phyloP scores from a whole-genome alignment of 2,888 invertebrate genomes.

The Brachyptera putata region DNA sequence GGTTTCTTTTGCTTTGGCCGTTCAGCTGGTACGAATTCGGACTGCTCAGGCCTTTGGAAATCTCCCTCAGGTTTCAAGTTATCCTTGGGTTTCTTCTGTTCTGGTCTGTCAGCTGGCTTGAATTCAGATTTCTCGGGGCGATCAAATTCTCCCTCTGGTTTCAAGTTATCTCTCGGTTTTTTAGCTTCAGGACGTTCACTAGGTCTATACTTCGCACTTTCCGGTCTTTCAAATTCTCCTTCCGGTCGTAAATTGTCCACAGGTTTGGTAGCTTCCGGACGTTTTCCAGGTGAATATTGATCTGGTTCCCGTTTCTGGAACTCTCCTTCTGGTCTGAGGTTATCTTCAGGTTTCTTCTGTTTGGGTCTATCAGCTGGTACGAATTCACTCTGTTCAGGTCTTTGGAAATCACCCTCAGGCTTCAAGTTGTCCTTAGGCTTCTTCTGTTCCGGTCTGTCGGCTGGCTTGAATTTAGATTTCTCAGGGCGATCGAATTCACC shows the following conservation, averaged over 20 bases:
- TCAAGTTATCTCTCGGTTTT: no score
- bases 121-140: constrained; percentile 41
- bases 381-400: constrained; percentile 39
- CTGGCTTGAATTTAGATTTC: constrained; percentile 24
- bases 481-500: constrained; percentile 39
- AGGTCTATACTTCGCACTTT: no score
- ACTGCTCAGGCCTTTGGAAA: constrained; percentile 44
- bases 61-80: constrained; percentile 47
- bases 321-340: constrained; percentile 50
- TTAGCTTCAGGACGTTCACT: no score
- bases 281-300: constrained; percentile 48
- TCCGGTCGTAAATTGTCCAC: constrained; percentile 50
- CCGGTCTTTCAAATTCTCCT: constrained; percentile 51
- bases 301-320: constrained; percentile 46
- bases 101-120: constrained; percentile 47
- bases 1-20: constrained; percentile 44
- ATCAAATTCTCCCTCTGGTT: constrained; percentile 42
- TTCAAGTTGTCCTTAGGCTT: constrained; percentile 40
- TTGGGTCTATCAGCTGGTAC: constrained; percentile 36
- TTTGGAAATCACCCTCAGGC: constrained; percentile 48
- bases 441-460: constrained; percentile 33
- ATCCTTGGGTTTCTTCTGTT: constrained; percentile 59
- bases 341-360: constrained; percentile 50
- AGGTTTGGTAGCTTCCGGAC: constrained; percentile 40
- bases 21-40: constrained; percentile 52